Percentiles rank a stretch among this genome's conserved stretches.
These are phyloP conservation scores for Cataglyphis rosenhaueri DNA, from an alignment of 2,888 invertebrate genomes.

Conservation along the genomic window DNA sequence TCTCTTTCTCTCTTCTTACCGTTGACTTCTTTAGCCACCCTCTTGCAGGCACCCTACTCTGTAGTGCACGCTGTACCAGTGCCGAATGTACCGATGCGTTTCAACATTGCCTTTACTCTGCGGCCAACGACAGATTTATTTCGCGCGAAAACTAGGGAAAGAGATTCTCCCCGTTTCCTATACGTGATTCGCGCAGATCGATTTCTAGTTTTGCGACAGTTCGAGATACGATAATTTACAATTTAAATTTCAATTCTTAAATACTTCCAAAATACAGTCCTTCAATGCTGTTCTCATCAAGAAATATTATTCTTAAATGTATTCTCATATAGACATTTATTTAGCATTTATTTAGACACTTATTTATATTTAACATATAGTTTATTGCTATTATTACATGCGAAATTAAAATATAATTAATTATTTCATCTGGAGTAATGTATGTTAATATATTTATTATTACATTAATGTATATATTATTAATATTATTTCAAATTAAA, in stretches of 20 bases:
- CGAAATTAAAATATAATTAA: no score
- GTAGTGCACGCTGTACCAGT: not conserved
- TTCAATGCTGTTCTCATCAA: not conserved
- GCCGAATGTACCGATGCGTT: constrained; percentile 51
- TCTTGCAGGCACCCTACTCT: constrained; percentile 58
- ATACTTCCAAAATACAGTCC: not conserved
- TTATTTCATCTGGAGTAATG: no score
- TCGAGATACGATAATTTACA: not conserved
- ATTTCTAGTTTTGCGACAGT: not conserved
- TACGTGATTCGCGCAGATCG: constrained; percentile 2
- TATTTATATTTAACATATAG: not conserved
- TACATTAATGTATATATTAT: not conserved
- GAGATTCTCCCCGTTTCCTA: constrained; percentile 7
- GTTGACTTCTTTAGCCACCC: constrained; percentile 45
- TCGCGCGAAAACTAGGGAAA: constrained; percentile 42
- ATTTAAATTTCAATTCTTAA: not conserved
- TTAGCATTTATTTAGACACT: not conserved
- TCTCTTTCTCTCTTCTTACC: constrained; percentile 20
- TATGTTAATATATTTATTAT: not conserved
- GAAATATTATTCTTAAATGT: not conserved
- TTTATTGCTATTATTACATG: no score
- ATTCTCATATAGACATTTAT: not conserved
- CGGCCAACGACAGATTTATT: constrained; percentile 72
- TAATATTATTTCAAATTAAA: not conserved
- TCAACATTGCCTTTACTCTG: constrained; percentile 44